Conservation (phyloP, 2,113 vertebrate genomes). For the Pomatostomus ruficeps region DNA sequence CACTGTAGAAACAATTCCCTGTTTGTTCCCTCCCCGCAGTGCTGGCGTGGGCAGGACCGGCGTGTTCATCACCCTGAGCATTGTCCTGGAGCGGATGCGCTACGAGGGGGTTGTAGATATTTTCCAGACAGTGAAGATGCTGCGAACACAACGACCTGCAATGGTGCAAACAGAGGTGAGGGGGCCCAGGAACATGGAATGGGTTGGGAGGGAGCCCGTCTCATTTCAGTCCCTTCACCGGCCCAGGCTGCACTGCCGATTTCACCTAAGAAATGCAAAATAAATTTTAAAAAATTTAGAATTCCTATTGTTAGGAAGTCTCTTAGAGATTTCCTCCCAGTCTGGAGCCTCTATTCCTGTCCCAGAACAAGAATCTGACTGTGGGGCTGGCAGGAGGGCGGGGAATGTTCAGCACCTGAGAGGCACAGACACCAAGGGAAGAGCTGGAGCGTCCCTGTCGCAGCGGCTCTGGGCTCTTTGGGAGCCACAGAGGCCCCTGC, state of each 20-base stretch:
- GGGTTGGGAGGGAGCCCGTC: not conserved
- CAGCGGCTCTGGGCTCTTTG: rapidly evolving
- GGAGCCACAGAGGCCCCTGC: not conserved
- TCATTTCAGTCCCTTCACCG: not conserved
- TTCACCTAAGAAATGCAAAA: no score
- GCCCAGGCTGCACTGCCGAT: not conserved
- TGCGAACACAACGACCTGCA: conserved; percentile 94
- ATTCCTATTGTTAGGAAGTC: not conserved
- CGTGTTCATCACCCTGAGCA: conserved; percentile 95
- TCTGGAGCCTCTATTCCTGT: rapidly evolving
- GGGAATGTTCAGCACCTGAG: not conserved
- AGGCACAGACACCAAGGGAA: rapidly evolving
- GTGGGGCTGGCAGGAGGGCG: not conserved
- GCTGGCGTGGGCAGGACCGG: conserved; percentile 94
- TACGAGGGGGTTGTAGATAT: conserved; percentile 98
- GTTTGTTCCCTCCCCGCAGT: conserved; percentile 47
- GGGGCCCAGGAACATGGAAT: not conserved
- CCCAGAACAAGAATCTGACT: not conserved
- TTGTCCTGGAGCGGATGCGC: conserved; percentile 96
- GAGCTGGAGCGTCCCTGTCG: not conserved
- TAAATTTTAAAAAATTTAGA: no score
- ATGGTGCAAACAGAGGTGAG: conserved; percentile 98
- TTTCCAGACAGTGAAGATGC: conserved; percentile 99
- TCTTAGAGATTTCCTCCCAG: not conserved
- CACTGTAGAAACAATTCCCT: rapidly evolving